Percentiles rank a stretch among this genome's conserved stretches.
Conservation (phyloP, 2,113 vertebrate species). For the Nyctibius bracteatus region DNA sequence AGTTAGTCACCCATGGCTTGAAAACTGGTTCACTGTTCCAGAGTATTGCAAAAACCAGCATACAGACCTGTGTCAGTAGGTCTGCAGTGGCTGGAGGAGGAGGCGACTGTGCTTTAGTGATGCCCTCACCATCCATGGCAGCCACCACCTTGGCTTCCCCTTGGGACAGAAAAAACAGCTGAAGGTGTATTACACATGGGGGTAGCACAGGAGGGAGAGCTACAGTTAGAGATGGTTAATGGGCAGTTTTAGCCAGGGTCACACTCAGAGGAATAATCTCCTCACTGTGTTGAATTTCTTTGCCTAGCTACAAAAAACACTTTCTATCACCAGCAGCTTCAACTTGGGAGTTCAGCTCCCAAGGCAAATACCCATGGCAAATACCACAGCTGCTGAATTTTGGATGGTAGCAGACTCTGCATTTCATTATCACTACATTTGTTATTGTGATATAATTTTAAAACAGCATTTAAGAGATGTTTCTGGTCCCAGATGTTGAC, state of each 20-base stretch:
- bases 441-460: background rate
- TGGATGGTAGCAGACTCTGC: background rate
- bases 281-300: background rate
- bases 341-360: background rate
- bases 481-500: background rate
- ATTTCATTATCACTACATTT: constrained; percentile 16
- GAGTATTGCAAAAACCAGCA: background rate
- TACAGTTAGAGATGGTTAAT: background rate
- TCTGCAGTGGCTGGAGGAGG: background rate
- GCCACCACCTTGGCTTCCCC: background rate
- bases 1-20: background rate
- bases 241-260: background rate
- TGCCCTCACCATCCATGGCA: background rate
- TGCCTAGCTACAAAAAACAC: background rate
- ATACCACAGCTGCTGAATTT: constrained; percentile 4
- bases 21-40: background rate
- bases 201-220: background rate
- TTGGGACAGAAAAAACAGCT: background rate
- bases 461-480: background rate
- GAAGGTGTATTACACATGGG: background rate
- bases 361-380: background rate
- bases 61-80: background rate
- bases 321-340: background rate
- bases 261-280: background rate
- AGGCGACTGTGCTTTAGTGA: background rate